A percentile compares a stretch with the other conserved stretches of the same genome.
These are phyloP conservation scores for Trachelus tabidus DNA, from an alignment of 2,888 invertebrate genomes.

Conservation along the genomic window DNA sequence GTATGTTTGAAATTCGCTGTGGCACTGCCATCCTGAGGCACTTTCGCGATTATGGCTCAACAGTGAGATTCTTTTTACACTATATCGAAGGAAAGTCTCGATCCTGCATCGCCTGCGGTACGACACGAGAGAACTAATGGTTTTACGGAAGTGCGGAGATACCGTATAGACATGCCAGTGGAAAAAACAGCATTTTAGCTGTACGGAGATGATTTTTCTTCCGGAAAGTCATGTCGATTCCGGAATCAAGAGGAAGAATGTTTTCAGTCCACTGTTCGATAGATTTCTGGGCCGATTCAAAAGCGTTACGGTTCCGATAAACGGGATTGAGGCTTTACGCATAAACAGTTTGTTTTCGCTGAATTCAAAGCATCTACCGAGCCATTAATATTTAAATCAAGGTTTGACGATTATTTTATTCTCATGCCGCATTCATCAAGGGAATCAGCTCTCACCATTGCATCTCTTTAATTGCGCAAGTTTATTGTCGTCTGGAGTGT, in stretches of 20 bases:
- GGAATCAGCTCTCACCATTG: conserved; percentile 12
- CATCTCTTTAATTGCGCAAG: conserved; percentile 16
- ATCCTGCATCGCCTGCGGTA: background rate
- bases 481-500: background rate
- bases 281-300: background rate
- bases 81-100: background rate
- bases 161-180: background rate
- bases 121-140: background rate
- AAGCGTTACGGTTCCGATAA: background rate
- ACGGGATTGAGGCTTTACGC: background rate
- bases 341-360: background rate
- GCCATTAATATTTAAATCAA: conserved; percentile 22
- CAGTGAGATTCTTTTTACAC: background rate
- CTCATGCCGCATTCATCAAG: conserved; percentile 20
- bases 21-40: background rate
- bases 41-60: background rate
- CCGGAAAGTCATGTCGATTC: background rate
- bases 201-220: background rate
- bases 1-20: background rate
- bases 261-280: background rate
- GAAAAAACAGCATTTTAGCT: background rate
- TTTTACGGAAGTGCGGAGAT: background rate
- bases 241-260: background rate
- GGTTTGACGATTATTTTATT: conserved; percentile 17
- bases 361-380: too few relatives aligned